These are phyloP conservation scores for Aplocera efformata DNA, from an alignment of 2,888 invertebrate genomes.

Conservation along the genomic window DNA sequence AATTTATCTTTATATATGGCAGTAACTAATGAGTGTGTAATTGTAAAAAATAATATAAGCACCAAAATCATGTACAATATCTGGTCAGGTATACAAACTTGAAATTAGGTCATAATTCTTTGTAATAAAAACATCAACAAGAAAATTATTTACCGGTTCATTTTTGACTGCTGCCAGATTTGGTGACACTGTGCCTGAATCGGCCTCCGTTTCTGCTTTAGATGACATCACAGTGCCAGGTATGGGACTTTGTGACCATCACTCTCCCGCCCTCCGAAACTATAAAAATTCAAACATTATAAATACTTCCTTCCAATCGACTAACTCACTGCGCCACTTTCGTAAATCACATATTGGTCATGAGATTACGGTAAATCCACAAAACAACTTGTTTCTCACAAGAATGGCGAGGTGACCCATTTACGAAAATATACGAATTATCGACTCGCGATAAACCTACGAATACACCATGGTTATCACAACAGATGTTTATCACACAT, in stretches of 20 bases:
- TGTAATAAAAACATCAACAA: background rate
- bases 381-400: constrained; percentile 60
- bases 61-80: constrained; percentile 14
- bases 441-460: constrained; percentile 64
- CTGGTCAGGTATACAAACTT: constrained; percentile 11
- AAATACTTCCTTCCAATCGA: constrained; percentile 29
- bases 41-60: constrained; percentile 14
- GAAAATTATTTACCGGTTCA: constrained; percentile 64
- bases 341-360: constrained; percentile 30
- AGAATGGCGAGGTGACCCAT: constrained; percentile 80
- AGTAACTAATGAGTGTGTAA: constrained; percentile 17
- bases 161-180: constrained; percentile 67
- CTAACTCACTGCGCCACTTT: constrained; percentile 29
- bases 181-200: constrained; percentile 78
- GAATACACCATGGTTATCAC: constrained; percentile 53
- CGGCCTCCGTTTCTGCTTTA: constrained; percentile 80
- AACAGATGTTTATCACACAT: constrained; percentile 41
- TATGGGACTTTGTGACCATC: constrained; percentile 71
- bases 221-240: constrained; percentile 79
- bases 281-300: constrained; percentile 56
- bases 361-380: constrained; percentile 45
- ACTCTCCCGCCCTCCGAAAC: constrained; percentile 71
- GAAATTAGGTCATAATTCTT: constrained; percentile 18
- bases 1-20: constrained; percentile 5
- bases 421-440: constrained; percentile 78